Evolutionary conservation across 1,140 invertebrate species (phyloP), one percentile per base, ranked within the genome.

Genomic region (Drosophila albomicans): DNA sequence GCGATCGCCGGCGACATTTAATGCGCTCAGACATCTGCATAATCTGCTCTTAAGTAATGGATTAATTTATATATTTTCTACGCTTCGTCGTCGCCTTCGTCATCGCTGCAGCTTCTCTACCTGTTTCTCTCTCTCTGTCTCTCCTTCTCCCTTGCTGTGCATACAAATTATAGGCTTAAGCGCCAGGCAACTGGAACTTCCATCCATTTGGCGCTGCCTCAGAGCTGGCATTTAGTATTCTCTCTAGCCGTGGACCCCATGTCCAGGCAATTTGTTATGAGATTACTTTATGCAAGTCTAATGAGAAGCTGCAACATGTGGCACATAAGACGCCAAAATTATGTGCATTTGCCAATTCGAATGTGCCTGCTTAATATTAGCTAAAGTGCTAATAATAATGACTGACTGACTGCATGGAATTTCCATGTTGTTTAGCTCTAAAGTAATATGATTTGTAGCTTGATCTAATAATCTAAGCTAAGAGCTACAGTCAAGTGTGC

Each of bases 41-140:
- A 88, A 88, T 88, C 77, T 77, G 72, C 65, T 75, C 76, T 75
- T 79, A 78, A 73, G 77, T 80, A 84, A 84, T 80, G 84, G 73
- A 88, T 88, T 84, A 88, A 89, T 84, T 88, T 84, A 87, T 87
- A 87, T 88, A 78, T 57, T 82, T 68, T 87, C 64, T 70, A 76
- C 64, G 75, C 75, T 63, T 48, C 20, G 16, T 11, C 11, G 28
- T 43, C 38, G 25, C 16, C 46, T 57, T 15, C 15, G 30, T 15
- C n/a, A 32, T 32, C 7, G 30, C 32, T 58, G 43, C 46, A 59
- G n/a, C 56, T 41, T 62, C 25, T 56, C 58, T 70, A 69, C 72
- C 72, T 75, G 72, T 38, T 7, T 25, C n/a, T 25, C 20, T 3
- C 20, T 25, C 6, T 49, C 20, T 20, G 3, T 7, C 10, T 5